Evolutionary conservation across 1,140 invertebrate species (phyloP).

Genomic region (Eriocheir sinensis): DNA sequence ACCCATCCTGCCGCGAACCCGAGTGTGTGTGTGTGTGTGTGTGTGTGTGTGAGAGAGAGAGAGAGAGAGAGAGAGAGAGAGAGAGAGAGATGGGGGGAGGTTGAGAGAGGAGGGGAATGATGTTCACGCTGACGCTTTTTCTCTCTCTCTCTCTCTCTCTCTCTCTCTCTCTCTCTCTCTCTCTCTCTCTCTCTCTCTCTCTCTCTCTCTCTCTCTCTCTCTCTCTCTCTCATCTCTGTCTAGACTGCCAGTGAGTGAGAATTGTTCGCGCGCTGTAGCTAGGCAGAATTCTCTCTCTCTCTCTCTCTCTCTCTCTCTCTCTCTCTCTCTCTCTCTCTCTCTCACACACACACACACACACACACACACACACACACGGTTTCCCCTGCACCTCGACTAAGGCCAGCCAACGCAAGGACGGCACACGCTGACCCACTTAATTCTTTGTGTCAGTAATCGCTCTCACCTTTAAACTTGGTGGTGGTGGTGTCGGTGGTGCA

Average conservation of each 20-base stretch:
- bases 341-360: neutral
- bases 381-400: neutral
- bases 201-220: neutral
- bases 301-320: constrained; percentile 48
- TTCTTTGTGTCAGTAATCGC: constrained; percentile 32
- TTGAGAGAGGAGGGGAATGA: neutral
- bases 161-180: neutral
- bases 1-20: neutral
- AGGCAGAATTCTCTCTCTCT: constrained; percentile 6
- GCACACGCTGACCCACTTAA: constrained; percentile 34
- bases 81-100: neutral
- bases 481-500: neutral
- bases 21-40: neutral
- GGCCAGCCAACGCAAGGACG: neutral
- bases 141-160: constrained; percentile 26
- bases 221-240: neutral
- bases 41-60: neutral
- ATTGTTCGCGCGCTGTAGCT: neutral
- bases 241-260: too few relatives aligned
- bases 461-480: constrained; percentile 29
- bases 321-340: constrained; percentile 3
- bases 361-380: neutral
- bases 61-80: too few relatives aligned
- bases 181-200: neutral
- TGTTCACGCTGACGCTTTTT: neutral